Evolutionary conservation across 2,888 invertebrate species (phyloP), one percentile per base, ranked within the genome.

Genomic region (Sussaba pulchella): DNA sequence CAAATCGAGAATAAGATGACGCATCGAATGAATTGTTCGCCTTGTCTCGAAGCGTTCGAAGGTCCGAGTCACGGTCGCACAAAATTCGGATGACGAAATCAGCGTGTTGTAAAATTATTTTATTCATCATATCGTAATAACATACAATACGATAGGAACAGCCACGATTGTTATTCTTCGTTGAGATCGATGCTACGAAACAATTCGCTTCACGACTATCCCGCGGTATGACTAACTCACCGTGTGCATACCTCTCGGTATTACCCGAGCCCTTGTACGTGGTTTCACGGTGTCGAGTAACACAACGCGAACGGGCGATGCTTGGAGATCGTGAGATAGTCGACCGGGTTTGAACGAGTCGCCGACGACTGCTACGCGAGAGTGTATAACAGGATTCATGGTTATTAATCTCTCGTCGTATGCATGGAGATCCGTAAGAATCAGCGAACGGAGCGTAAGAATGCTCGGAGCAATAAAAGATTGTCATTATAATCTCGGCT

Each of bases 331-430:
- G 67, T 61, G 75, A 67, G 66, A 75, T 67, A 59, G 36, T 17
- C 61, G 36, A 47, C 36, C 36, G 47, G 4, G 57, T 43, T 66
- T 45, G 17, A 67, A 57, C 59, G 24, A 24, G 41, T 61, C 9
- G 47, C 41, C 12, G 47, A 50, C 67, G 26, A 36, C 6, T 31
- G 6, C 50, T 50, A 31, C 45, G 45, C 67, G 19, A 19, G 14
- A 67, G 31, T 26, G 47, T 10, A 31, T 6, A 31, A 31, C 6
- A 31, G 10, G 36, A 17, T 9, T 45, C 36, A 19, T 31, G 14
- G 63, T 50, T 63, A 63, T 61, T 72, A 26, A 63, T 72, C 52
- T 63, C 17, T 45, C 66, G 66, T 74, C 57, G 74, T 66, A 78
- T 43, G 50, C 47, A 36, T n/a, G n/a, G n/a, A 57, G 19, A 57